A percentile compares a stretch with the other conserved stretches of the same genome.
These are phyloP conservation scores for Uropsilus gracilis DNA, from an alignment of 2,113 vertebrate species.

Conservation along the genomic window DNA sequence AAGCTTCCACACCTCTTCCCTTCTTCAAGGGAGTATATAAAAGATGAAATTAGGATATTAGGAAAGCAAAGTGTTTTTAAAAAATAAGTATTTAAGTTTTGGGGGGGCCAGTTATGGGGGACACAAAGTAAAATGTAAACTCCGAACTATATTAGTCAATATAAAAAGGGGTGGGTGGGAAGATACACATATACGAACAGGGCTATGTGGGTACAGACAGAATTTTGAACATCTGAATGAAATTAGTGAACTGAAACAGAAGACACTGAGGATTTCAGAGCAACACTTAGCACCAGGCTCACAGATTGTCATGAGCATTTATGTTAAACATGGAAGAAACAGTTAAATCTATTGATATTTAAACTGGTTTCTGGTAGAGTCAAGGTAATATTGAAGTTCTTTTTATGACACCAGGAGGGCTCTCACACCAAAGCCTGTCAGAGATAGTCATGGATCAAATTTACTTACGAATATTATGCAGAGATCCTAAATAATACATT, in stretches of 20 bases:
- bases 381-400: neutral
- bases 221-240: neutral
- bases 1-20: neutral
- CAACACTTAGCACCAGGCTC: neutral
- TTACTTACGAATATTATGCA: constrained; percentile 7
- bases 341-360: neutral
- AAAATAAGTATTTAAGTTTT: neutral
- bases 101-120: too few species aligned
- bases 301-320: neutral
- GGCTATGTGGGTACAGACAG: neutral
- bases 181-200: neutral
- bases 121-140: neutral
- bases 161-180: neutral
- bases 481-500: neutral
- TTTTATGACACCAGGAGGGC: neutral
- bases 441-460: neutral
- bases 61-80: neutral
- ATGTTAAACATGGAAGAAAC: neutral
- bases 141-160: neutral
- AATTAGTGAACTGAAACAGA: neutral
- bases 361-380: neutral
- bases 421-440: neutral
- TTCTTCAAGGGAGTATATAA: neutral
- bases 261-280: neutral
- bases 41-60: neutral